Percentiles rank a stretch among this genome's conserved stretches.
Evolutionary conservation across 2,797 vertebrate species (phyloP).

Genomic region (Gallinago stenura): DNA sequence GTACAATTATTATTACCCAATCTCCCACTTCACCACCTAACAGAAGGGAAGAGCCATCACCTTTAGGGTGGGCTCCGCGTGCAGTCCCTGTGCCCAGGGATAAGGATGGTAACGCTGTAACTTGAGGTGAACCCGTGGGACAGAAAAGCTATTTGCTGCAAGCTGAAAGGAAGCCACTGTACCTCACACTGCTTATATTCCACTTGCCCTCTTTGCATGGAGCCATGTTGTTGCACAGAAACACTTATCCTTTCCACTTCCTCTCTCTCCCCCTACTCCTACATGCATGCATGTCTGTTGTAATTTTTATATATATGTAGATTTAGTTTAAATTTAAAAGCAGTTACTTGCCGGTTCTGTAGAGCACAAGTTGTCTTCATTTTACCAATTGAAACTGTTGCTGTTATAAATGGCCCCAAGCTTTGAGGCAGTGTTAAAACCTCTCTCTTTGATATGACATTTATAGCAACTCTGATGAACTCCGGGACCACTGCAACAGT

Average conservation of each 20-base stretch:
- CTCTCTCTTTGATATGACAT: neutral
- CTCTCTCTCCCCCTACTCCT: neutral
- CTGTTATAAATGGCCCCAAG: neutral
- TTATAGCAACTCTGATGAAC: conserved; percentile 83
- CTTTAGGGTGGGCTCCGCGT: neutral
- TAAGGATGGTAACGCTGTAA: neutral
- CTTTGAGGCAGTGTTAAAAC: conserved; percentile 5
- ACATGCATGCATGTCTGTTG: conserved; percentile 58
- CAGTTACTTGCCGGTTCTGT: neutral
- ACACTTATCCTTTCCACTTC: neutral
- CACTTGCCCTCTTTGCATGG: conserved; percentile 64
- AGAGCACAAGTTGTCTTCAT: neutral
- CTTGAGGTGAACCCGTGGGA: neutral
- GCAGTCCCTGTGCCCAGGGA: neutral
- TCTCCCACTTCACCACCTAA: neutral
- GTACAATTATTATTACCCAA: neutral
- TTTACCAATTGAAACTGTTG: conserved; percentile 18
- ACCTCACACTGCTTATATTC: neutral
- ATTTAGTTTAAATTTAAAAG: conserved; percentile 57
- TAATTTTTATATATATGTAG: neutral
- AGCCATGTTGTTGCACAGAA: conserved; percentile 75
- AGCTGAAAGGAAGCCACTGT: neutral
- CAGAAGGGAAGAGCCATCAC: neutral
- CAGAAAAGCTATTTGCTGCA: neutral
- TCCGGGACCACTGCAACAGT: conserved; percentile 95